Base-by-base conservation (phyloP, 2,797 vertebrate genomes). In the Gallinago solitaria region DNA sequence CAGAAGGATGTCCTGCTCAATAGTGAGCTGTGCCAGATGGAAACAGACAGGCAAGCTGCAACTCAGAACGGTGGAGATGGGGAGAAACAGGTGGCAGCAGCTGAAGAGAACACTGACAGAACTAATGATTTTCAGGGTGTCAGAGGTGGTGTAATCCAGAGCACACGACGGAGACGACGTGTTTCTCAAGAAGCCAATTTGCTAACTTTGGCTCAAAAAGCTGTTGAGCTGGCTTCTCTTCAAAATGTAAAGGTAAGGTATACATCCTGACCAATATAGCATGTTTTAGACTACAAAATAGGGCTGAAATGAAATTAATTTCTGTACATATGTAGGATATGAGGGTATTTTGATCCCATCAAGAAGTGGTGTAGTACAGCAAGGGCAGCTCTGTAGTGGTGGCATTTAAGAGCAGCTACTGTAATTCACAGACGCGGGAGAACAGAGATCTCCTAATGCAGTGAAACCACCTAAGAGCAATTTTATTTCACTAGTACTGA, bases 161-260 rank as follows among this genome's bases (percentile, higher is more conserved):
- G 98, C 95, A 99, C 99, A 0, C 98, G 98, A 35, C 98, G 99
- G 96, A 98, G 98, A 84, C 98, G 99, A 27, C 98, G 99, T 95
- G 98, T 98, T 28, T 99, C 99, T 56, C 99, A 99, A 97, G 99
- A 99, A 96, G 99, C 98, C 91, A 99, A 99, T 97, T 97, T 99
- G 97, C 98, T 99, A 96, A 99, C 99, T 24, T 97, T 99, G 57
- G 99, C 99, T 48, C 99, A 99, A 94, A 99, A 99, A 97, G 99
- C 99, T 32, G 99, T 98, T 5, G 99, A 99, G 93, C 98, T 99
- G 98, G 99, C 99, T 96, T 99, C 98, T 7, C 98, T 99, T 59
- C 99, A 98, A 88, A 97, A 96, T 27, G 74, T 97, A 70, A 98
- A 97, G 98, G 98, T 98, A 89, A 97, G 76, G 9, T 45, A 25